Conservation (phyloP, 2,888 invertebrate species). For the Caenorhabditis wallacei region DNA sequence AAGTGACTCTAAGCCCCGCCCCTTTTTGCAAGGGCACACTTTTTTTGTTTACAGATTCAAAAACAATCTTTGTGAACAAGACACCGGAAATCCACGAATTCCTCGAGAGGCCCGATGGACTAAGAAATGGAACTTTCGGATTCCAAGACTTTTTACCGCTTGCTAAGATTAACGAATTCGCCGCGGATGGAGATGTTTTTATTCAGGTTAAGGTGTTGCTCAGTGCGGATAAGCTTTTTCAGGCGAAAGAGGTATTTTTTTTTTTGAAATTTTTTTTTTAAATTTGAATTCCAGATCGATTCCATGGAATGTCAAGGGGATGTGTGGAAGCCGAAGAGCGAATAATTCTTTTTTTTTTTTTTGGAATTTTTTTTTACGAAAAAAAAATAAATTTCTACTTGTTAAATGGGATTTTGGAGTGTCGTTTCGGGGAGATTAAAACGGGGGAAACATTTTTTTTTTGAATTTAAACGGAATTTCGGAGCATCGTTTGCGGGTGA, state of each 20-base stretch:
- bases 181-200: conserved; percentile 44
- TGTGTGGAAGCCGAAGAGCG: conserved; percentile 3
- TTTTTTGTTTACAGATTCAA: conserved; percentile 36
- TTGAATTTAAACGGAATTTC: too few species aligned
- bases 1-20: neutral
- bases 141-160: conserved; percentile 59
- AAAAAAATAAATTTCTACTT: neutral
- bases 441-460: too few species aligned
- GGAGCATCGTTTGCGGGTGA: too few species aligned
- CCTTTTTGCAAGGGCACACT: too few species aligned
- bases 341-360: neutral
- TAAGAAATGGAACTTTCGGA: conserved; percentile 55
- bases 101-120: conserved; percentile 40
- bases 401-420: too few species aligned
- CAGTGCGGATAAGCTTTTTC: conserved; percentile 24
- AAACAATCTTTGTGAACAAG: conserved; percentile 42
- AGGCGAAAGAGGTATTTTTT: conserved; percentile 26
- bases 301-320: conserved; percentile 13
- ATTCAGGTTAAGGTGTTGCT: conserved; percentile 46
- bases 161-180: conserved; percentile 25
- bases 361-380: neutral
- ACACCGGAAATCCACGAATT: conserved; percentile 42
- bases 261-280: neutral
- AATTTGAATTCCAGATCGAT: conserved; percentile 10
- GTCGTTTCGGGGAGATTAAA: too few species aligned